phyloP scores from a whole-genome alignment of 2,888 invertebrate species.

The Perdita meconis region DNA sequence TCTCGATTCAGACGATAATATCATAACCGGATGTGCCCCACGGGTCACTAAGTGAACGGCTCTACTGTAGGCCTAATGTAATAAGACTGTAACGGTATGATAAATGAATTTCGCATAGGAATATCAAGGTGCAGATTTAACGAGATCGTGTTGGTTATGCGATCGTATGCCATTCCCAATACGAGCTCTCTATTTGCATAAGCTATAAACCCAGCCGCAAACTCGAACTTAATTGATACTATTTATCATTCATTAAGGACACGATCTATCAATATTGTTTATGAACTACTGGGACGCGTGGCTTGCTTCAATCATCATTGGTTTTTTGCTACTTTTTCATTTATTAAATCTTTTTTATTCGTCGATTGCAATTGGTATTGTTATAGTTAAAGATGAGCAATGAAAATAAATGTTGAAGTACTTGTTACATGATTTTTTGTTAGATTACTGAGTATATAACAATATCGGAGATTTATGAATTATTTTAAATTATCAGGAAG shows the following conservation, averaged over 20 bases:
- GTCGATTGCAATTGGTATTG: background rate
- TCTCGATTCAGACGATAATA: conserved; percentile 3
- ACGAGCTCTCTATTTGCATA: background rate
- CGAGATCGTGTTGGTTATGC: conserved; percentile 13
- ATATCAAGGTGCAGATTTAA: conserved; percentile 2
- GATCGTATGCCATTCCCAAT: background rate
- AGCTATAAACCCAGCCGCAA: background rate
- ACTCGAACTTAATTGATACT: background rate
- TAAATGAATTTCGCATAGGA: conserved; percentile 18
- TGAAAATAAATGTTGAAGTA: no score
- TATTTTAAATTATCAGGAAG: no score
- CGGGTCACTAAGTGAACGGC: conserved; percentile 11
- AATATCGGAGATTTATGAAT: no score
- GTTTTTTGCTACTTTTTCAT: background rate
- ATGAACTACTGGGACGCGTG: background rate
- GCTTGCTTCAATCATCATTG: background rate
- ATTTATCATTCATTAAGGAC: background rate
- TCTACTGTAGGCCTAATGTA: conserved; percentile 1
- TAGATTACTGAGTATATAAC: no score
- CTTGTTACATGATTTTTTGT: background rate
- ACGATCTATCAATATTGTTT: background rate
- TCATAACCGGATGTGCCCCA: background rate
- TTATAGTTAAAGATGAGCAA: background rate
- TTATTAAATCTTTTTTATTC: background rate
- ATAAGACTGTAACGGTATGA: conserved; percentile 13